A percentile compares a stretch with the other conserved stretches of the same genome.
Conservation (phyloP, 2,113 vertebrate genomes). For the Eublepharis macularius region DNA sequence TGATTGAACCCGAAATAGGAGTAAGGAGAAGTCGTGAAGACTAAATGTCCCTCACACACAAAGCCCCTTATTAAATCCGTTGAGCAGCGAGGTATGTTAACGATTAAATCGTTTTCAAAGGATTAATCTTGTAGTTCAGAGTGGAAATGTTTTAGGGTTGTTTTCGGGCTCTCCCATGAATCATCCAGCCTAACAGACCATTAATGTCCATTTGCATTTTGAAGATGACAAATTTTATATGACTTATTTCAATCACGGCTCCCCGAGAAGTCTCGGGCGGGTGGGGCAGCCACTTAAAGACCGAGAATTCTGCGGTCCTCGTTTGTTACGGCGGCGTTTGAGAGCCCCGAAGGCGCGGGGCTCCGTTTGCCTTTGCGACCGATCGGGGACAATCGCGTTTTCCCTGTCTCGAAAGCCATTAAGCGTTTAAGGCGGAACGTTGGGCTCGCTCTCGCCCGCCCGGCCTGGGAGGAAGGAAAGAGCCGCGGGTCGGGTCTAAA, state of each 20-base stretch:
- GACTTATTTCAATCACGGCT: conserved; percentile 74
- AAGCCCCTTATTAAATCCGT: conserved; percentile 25
- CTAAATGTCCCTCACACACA: rapidly evolving
- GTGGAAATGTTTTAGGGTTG: conserved; percentile 72
- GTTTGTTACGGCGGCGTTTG: conserved; percentile 65
- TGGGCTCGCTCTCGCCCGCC: neutral
- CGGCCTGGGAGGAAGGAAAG: neutral
- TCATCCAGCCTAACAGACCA: conserved; percentile 74
- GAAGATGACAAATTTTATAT: conserved; percentile 78
- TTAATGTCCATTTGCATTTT: conserved; percentile 77
- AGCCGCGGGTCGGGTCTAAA: neutral
- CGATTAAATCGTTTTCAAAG: conserved; percentile 71
- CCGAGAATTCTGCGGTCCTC: conserved; percentile 69
- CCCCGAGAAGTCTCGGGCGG: conserved; percentile 57
- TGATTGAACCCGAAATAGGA: too few species aligned
- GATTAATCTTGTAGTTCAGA: conserved; percentile 69
- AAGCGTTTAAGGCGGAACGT: neutral
- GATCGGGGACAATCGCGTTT: neutral
- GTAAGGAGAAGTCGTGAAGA: too few species aligned
- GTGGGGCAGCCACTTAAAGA: conserved; percentile 70
- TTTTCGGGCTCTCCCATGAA: conserved; percentile 73
- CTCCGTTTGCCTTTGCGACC: neutral
- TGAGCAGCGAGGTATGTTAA: conserved; percentile 66
- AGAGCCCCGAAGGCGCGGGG: conserved; percentile 47
- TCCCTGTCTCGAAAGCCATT: neutral